These are phyloP conservation scores for Tokudaia muenninki DNA, from an alignment of 2,797 vertebrate species.

Conservation along the genomic window DNA sequence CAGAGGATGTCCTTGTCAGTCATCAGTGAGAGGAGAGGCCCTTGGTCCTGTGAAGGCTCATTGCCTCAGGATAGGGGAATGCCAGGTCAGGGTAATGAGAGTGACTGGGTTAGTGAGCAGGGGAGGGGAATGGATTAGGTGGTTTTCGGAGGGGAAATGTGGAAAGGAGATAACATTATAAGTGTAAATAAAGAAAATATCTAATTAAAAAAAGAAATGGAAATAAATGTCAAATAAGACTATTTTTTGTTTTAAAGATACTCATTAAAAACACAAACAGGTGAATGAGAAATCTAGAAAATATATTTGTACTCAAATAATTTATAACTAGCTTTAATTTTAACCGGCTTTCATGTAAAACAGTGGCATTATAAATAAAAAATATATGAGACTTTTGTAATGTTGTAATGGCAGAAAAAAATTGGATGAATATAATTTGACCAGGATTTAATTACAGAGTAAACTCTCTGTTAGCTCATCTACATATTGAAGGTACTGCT, in stretches of 20 bases:
- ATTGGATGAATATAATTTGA: conserved; percentile 51
- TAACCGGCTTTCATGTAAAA: not conserved
- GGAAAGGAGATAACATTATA: too few relatives aligned
- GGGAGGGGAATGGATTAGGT: too few relatives aligned
- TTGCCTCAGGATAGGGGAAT: too few relatives aligned
- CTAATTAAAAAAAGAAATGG: too few relatives aligned
- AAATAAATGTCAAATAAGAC: not conserved
- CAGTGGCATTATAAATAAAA: not conserved
- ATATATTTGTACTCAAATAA: not conserved
- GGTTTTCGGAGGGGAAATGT: too few relatives aligned
- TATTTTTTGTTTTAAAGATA: not conserved
- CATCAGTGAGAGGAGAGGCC: too few relatives aligned
- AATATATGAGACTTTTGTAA: conserved; percentile 11
- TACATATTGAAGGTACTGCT: conserved; percentile 7
- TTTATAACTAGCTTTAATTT: not conserved
- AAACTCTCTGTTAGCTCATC: conserved; percentile 50
- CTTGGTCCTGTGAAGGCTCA: too few relatives aligned
- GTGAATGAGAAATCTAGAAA: conserved; percentile 30
- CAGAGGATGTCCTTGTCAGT: too few relatives aligned
- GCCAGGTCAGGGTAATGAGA: too few relatives aligned
- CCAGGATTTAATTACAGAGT: conserved; percentile 57
- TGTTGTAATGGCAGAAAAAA: conserved; percentile 30
- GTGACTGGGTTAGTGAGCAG: too few relatives aligned
- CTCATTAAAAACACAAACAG: not conserved
- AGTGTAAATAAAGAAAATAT: too few relatives aligned